Evolutionary conservation across 2,113 vertebrate genomes (phyloP).

Genomic region (Myrmophylax atrothorax): DNA sequence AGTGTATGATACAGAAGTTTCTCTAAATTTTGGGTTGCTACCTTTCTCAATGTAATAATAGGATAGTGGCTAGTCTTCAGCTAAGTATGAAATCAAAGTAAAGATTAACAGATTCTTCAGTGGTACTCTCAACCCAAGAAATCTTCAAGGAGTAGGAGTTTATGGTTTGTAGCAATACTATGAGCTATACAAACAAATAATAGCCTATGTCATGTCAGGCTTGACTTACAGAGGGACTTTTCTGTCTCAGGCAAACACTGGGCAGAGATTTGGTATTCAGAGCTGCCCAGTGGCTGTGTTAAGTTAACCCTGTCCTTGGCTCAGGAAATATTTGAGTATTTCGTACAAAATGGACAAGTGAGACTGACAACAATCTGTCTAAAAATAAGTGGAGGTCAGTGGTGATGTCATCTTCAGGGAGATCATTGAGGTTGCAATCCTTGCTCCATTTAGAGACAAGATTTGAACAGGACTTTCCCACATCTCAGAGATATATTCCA

Average conservation of each 20-base stretch:
- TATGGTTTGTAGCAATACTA: background rate
- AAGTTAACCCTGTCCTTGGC: conserved; percentile 2
- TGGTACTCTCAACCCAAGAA: background rate
- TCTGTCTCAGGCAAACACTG: background rate
- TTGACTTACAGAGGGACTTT: background rate
- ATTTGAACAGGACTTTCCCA: background rate
- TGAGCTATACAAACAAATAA: background rate
- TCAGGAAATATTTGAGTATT: conserved; percentile 1
- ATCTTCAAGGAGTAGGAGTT: background rate
- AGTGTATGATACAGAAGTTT: background rate
- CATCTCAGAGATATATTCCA: background rate
- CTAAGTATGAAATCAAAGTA: background rate
- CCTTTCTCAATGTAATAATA: background rate
- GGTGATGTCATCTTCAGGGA: background rate
- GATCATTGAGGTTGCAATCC: background rate
- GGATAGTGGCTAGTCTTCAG: background rate
- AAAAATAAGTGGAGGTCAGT: conserved; percentile 42
- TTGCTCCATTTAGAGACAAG: background rate
- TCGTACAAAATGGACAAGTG: background rate
- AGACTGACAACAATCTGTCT: background rate
- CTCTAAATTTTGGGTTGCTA: background rate
- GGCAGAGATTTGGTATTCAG: background rate
- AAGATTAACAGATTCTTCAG: background rate
- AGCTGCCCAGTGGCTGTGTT: background rate
- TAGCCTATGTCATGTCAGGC: background rate